These are phyloP conservation scores for Oedothorax gibbosus DNA, from an alignment of 1,140 invertebrate genomes.

Conservation along the genomic window DNA sequence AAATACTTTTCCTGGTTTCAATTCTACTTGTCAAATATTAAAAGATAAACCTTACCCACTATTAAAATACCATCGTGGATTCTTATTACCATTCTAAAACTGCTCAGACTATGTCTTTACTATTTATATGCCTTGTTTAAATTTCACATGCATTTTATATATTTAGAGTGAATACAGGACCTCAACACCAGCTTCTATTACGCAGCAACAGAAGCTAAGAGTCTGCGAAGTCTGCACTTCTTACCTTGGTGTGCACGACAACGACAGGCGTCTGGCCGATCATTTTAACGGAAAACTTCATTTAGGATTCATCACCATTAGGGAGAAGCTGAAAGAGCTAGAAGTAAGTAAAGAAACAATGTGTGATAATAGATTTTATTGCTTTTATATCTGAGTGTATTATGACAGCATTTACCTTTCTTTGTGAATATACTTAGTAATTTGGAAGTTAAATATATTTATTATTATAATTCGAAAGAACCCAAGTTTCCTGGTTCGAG, in stretches of 20 bases:
- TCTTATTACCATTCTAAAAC: no score
- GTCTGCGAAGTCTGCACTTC: conserved; percentile 99
- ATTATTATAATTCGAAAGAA: not conserved
- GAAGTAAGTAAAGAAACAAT: conserved; percentile 74
- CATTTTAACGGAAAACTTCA: conserved; percentile 99
- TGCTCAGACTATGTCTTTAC: no score
- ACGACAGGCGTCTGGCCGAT: conserved; percentile 95
- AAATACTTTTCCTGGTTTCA: no score
- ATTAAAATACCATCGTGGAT: no score
- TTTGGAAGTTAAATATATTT: not conserved
- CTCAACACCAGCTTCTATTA: conserved; percentile 96
- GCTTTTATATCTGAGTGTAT: not conserved
- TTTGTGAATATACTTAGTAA: not conserved
- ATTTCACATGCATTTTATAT: no score
- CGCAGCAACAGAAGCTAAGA: conserved; percentile 97
- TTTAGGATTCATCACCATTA: conserved; percentile 97
- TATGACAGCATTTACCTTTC: not conserved
- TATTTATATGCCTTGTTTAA: no score
- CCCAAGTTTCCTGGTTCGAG: not conserved
- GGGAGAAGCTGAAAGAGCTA: conserved; percentile 93
- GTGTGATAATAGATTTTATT: not conserved
- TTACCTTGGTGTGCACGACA: conserved; percentile 98
- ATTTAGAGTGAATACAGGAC: conserved; percentile 88
- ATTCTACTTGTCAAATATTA: no score
- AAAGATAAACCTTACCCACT: no score